Evolutionary conservation across 2,797 vertebrate genomes (phyloP).

Genomic region (Hydrophis major): DNA sequence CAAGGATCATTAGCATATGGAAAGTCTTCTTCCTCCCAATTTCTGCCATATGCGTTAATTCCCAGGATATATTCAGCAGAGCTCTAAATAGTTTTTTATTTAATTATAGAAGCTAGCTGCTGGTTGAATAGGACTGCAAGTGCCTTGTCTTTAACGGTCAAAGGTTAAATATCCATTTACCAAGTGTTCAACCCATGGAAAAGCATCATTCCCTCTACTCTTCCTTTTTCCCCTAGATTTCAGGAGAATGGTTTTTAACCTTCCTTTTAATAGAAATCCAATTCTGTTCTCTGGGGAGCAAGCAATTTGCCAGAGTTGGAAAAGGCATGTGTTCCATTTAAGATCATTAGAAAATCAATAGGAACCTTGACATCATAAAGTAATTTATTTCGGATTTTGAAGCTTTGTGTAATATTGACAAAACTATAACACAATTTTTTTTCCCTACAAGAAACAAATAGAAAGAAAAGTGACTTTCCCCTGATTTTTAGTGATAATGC

Average conservation of each 20-base stretch:
- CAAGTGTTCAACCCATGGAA: conserved; percentile 36
- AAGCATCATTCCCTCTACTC: conserved; percentile 3
- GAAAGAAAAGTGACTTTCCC: conserved; percentile 24
- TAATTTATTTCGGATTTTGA: conserved; percentile 63
- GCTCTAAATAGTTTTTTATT: conserved; percentile 73
- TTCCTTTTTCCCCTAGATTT: conserved; percentile 43
- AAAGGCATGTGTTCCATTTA: conserved; percentile 60
- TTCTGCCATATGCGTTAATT: conserved; percentile 77
- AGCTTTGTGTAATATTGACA: conserved; percentile 36
- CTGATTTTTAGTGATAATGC: conserved; percentile 14
- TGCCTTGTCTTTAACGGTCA: conserved; percentile 64
- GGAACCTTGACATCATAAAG: conserved; percentile 37
- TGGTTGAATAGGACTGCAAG: conserved; percentile 66
- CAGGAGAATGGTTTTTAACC: conserved; percentile 53
- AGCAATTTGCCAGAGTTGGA: conserved; percentile 58
- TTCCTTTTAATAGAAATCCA: conserved; percentile 50
- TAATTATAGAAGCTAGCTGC: conserved; percentile 73
- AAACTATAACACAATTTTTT: conserved; percentile 55
- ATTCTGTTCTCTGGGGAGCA: conserved; percentile 18
- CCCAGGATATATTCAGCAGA: conserved; percentile 69
- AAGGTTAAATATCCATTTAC: conserved; percentile 70
- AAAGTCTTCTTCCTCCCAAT: conserved; percentile 72
- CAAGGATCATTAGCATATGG: conserved; percentile 78
- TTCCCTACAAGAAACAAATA: conserved; percentile 6
- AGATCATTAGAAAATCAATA: conserved; percentile 71